Conservation (phyloP, 2,888 invertebrate genomes). For the Salticus scenicus region DNA sequence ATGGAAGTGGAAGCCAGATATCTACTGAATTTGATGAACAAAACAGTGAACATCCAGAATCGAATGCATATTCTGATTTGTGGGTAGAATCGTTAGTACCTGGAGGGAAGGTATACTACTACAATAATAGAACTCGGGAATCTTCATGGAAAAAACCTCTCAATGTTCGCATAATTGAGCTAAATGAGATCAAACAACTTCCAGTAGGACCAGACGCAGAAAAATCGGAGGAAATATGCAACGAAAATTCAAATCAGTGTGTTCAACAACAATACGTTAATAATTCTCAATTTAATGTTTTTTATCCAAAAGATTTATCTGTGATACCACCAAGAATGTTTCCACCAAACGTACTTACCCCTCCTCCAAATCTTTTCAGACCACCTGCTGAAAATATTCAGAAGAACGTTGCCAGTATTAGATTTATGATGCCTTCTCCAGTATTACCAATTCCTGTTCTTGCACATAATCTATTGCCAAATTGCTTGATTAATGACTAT, state of each 20-base stretch:
- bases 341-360: conserved; percentile 3
- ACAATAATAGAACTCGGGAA: conserved; percentile 24
- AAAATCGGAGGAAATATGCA: neutral
- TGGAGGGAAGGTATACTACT: conserved; percentile 33
- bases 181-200: neutral
- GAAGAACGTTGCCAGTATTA: neutral
- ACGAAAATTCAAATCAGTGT: neutral
- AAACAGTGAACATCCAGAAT: too few relatives aligned
- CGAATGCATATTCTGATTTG: neutral
- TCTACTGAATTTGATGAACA: too few relatives aligned
- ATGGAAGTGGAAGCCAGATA: too few relatives aligned
- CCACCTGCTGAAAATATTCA: neutral
- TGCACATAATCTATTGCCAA: too few relatives aligned
- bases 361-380: neutral
- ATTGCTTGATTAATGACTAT: too few relatives aligned
- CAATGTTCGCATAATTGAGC: conserved; percentile 20
- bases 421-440: neutral
- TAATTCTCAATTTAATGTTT: neutral
- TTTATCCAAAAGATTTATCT: neutral
- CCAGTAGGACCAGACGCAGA: neutral
- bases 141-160: conserved; percentile 34
- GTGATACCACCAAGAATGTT: neutral
- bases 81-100: conserved; percentile 42
- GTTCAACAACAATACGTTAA: neutral
- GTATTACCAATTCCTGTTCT: neutral